A percentile compares a stretch with the other conserved stretches of the same genome.
Conservation (phyloP, 2,113 vertebrate species). For the Nothocercus nigrocapillus region DNA sequence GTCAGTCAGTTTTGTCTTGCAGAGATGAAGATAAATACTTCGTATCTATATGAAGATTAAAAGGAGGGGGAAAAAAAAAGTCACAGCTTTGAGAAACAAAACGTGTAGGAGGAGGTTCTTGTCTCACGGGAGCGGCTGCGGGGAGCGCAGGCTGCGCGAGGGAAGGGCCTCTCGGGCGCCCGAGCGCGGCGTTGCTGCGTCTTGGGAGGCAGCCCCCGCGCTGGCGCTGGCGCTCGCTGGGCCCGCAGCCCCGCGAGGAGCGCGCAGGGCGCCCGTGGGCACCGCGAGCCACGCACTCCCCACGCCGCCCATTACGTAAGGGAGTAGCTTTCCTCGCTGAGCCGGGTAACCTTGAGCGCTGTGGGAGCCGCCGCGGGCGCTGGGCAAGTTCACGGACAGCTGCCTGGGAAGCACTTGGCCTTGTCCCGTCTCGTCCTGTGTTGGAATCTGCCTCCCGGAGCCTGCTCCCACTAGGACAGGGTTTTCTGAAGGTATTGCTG, state of each 20-base stretch:
- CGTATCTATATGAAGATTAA: background rate
- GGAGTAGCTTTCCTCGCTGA: background rate
- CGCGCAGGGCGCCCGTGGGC: too few relatives aligned
- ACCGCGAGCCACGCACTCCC: too few relatives aligned
- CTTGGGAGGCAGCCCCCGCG: accelerated
- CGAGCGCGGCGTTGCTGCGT: background rate
- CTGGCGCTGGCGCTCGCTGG: background rate
- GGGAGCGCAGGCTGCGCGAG: background rate
- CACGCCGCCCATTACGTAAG: background rate
- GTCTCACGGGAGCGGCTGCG: background rate
- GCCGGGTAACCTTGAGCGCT: background rate
- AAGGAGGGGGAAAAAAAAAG: background rate
- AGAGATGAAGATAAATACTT: background rate
- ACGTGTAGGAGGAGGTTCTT: background rate
- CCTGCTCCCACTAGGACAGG: background rate
- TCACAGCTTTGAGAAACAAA: background rate
- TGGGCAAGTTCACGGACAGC: background rate
- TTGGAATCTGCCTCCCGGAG: too few relatives aligned
- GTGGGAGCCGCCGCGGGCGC: too few relatives aligned
- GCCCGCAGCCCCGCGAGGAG: too few relatives aligned
- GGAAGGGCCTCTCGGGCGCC: background rate
- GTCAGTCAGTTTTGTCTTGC: background rate
- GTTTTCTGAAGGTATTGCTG: background rate
- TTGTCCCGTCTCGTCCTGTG: background rate
- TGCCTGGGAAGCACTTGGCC: background rate